Percentiles rank a stretch among this genome's conserved stretches.
Conservation (phyloP, 1,140 invertebrate genomes). For the Drosophila azteca region DNA sequence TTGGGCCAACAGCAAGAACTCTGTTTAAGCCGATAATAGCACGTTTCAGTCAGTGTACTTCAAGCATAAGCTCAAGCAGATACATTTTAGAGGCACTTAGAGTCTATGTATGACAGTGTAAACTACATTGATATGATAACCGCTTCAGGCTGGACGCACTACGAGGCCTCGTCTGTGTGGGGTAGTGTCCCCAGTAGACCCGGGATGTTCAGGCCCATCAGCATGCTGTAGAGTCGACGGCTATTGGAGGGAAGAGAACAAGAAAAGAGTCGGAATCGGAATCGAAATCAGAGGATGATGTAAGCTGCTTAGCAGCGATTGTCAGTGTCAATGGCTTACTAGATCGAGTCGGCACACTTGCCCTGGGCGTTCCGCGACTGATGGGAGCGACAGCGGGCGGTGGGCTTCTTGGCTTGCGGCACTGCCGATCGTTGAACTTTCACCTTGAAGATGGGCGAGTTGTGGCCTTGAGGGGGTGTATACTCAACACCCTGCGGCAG, state of each 20-base stretch:
- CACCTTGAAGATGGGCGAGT: constrained; percentile 75
- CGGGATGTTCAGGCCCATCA: constrained; percentile 67
- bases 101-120: not conserved
- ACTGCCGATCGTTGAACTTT: constrained; percentile 66
- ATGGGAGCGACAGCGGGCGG: constrained; percentile 58
- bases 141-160: constrained; percentile 1
- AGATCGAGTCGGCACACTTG: constrained; percentile 71
- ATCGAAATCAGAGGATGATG: constrained; percentile 26
- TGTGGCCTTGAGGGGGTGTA: constrained; percentile 59
- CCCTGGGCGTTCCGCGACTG: constrained; percentile 68
- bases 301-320: constrained; percentile 32
- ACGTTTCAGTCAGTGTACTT: constrained; percentile 30
- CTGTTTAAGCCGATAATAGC: not conserved
- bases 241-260: constrained; percentile 39
- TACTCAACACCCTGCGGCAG: constrained; percentile 54
- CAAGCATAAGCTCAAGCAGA: constrained; percentile 16
- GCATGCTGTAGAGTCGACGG: constrained; percentile 72
- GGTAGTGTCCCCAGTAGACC: constrained; percentile 28
- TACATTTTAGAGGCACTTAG: constrained; percentile 38
- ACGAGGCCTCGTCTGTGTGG: constrained; percentile 14
- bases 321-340: constrained; percentile 62
- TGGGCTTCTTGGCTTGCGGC: constrained; percentile 13
- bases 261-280: constrained; percentile 1
- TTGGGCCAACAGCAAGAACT: too few species aligned
- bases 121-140: not conserved